Percentiles rank a stretch among this genome's conserved stretches.
Evolutionary conservation across 53 echinoderm and acorn worm genomes (phyloP).

Genomic region (Crossaster papposus): DNA sequence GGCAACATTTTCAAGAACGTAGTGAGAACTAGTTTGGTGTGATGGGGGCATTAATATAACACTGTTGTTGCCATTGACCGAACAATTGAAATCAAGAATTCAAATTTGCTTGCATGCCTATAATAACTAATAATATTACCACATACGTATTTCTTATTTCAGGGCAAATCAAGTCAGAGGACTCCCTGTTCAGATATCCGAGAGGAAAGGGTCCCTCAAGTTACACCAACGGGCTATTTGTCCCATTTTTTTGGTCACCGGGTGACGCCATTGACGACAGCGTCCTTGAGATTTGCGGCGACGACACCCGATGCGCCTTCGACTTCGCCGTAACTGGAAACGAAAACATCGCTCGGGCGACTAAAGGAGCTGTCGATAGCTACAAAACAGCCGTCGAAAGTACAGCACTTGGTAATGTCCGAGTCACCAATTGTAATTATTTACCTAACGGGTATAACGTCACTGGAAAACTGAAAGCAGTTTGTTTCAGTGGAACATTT

Average conservation of each 20-base stretch:
- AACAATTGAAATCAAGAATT: no score
- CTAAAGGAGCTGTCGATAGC: neutral
- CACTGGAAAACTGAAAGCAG: no score
- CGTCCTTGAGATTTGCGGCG: slow-evolving; percentile 14
- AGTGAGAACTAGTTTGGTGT: no score
- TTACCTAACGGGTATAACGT: no score
- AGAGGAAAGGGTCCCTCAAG: neutral
- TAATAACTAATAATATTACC: no score
- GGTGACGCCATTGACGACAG: neutral
- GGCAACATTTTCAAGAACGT: no score
- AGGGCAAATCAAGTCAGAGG: slow-evolving; percentile 36
- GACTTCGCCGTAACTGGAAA: slow-evolving; percentile 29
- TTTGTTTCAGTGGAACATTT: no score
- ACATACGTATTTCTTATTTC: slow-evolving; percentile 1
- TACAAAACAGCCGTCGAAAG: slow-evolving; percentile 15
- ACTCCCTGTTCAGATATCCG: slow-evolving; percentile 35
- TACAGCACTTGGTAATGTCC: neutral
- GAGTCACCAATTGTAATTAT: neutral
- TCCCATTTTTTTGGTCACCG: neutral
- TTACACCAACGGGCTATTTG: slow-evolving; percentile 5
- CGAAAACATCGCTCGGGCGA: slow-evolving; percentile 21
- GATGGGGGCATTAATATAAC: no score
- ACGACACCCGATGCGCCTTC: slow-evolving; percentile 19
- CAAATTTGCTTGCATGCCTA: no score
- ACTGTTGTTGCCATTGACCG: no score